Base-by-base conservation (phyloP, 1,140 invertebrate species). In the Neodiprion pinetum region DNA sequence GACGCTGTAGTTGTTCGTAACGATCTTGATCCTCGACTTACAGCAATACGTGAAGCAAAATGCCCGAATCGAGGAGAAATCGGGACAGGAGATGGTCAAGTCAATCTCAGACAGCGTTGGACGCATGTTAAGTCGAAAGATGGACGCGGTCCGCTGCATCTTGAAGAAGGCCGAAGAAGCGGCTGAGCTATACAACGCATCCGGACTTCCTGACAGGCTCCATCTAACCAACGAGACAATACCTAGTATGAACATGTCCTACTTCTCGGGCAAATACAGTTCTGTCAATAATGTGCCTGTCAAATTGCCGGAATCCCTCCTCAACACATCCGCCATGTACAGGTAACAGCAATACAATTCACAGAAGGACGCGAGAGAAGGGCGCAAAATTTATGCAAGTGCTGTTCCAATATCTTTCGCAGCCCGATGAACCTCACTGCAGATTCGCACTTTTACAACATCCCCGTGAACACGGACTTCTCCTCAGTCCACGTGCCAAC, bases 401-500 rank as follows among this genome's bases (percentile, higher is more conserved):
- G 77, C 84, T 74, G 9, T 48, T 76, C 17, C 72, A 73, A 1
- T 76, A 78, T 70, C 49, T 48, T 72, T 78, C 73, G 21, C 67
- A 87, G 85, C 40, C 49, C n/a, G 21, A 91, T 96, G 80, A 80
- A 87, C 1, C 81, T 96, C 4, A 92, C 92, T 76, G 88, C 90
- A 53, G 93, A 96, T 84, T 92, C 93, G 1, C 94, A 97, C 87
- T 98, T 98, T 85, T 95, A 94, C 86, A 93, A 95, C 83, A 93
- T 96, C 65, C 90, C 91, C 1, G 94, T 98, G 8, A 97, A 97
- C 85, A 94, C 93, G 8, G 93, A 89, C 72, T 90, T 92, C 74
- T 97, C 96, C 82, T 94, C 96, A 61, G 94, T 99, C 48, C 97
- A 99, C 86, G 94, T 99, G 11, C 97, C 98, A 1, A 96, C 96